Conservation (phyloP, 1,140 invertebrate genomes). For the Chironomus tepperi region DNA sequence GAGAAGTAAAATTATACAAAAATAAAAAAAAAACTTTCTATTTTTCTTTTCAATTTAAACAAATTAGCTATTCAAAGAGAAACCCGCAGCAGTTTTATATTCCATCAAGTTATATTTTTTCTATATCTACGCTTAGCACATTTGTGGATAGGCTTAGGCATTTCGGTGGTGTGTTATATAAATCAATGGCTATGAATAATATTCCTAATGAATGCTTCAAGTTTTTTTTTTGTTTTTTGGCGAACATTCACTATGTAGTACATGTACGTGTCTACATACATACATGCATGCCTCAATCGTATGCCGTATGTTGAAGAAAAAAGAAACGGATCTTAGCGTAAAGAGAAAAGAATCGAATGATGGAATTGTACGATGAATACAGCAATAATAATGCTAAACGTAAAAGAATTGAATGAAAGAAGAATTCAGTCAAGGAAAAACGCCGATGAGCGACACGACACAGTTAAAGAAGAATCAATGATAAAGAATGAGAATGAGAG, state of each 20-base stretch:
- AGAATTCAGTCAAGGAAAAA: slow-evolving; percentile 14
- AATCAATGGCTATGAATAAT: slow-evolving; percentile 9
- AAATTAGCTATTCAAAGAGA: slow-evolving; percentile 23
- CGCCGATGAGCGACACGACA: neutral
- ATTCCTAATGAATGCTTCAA: neutral
- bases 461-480: slow-evolving; percentile 18
- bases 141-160: slow-evolving; percentile 11
- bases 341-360: neutral
- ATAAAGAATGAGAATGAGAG: neutral
- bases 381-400: slow-evolving; percentile 19
- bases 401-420: slow-evolving; percentile 11
- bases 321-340: slow-evolving; percentile 12
- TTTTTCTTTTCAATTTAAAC: slow-evolving; percentile 23
- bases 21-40: slow-evolving; percentile 22
- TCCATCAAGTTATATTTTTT: neutral
- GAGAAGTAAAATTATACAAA: slow-evolving; percentile 2
- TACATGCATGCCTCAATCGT: too few relatives aligned
- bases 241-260: neutral
- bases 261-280: neutral
- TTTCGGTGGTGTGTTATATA: neutral
- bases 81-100: slow-evolving; percentile 21
- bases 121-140: slow-evolving; percentile 1
- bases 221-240: neutral
- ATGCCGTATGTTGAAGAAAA: neutral
- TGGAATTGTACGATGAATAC: neutral